Base-by-base conservation (phyloP, 2,797 vertebrate species). In the Merluccius polli region DNA sequence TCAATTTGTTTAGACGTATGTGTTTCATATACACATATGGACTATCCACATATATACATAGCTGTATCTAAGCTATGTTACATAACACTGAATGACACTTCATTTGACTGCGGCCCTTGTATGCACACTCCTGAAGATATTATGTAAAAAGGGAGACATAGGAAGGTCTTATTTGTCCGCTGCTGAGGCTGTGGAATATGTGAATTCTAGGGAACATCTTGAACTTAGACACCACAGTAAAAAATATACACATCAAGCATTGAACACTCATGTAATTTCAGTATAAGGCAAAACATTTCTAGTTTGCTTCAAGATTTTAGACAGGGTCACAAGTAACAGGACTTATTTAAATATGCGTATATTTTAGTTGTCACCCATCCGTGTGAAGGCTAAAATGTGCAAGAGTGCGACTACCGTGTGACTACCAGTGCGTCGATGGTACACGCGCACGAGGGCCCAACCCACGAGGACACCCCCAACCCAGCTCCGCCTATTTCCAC, bases 51-150 rank as follows among this genome's bases (percentile, higher is more conserved):
- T 67, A 41, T 75, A 31, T 71, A 38, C 11, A 35, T 41, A 2
- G 6, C 52, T 59, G 38, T 15, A 24, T 59, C 24, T 21, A 24
- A 59, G n/a, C 52, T 15, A 15, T 44, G 41, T 16, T 15, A 44
- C 41, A 2, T 59, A 24, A 24, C 52, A 11, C 52, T 24, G n/a
- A 15, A 59, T 59, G 67, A 29, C 79, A 36, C 80, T 77, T 70
- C 73, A 67, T 69, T 73, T 31, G 73, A 75, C 76, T 68, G 68
- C 52, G 24, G 9, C 41, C 73, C 36, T 75, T 13, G 38, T 36
- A 35, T 10, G 13, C 38, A 0, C 18, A 48, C 44, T 15, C 4
- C 52, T 59, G 21, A 24, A n/a, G 44, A 48, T 48, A 21, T 48
- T 48, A 3, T 48, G 16, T 21, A 21, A 21, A 48, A 8, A n/a